Percentiles rank a stretch among this genome's conserved stretches.
Evolutionary conservation across 2,113 vertebrate species (phyloP).

Genomic region (Silurus asotus): DNA sequence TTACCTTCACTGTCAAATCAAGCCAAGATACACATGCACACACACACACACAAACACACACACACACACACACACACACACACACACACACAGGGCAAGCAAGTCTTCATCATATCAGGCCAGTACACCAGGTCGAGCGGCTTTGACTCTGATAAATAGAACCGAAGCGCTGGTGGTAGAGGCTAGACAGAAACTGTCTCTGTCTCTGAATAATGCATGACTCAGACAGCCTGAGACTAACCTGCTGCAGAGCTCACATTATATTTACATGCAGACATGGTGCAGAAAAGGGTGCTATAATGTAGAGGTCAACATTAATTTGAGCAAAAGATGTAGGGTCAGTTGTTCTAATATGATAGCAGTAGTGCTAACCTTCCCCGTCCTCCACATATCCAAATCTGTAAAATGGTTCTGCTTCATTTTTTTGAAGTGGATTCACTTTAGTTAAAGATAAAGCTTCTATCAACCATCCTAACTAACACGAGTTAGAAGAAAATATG

Average conservation of each 20-base stretch:
- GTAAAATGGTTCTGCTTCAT: background rate
- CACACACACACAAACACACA: constrained; percentile 11
- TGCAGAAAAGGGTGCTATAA: constrained; percentile 24
- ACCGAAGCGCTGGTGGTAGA: background rate
- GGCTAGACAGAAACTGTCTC: background rate
- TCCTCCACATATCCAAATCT: background rate
- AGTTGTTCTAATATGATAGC: background rate
- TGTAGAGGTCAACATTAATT: constrained; percentile 32
- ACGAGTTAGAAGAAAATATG: no score
- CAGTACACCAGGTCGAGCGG: constrained; percentile 10
- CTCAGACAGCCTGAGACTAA: constrained; percentile 10
- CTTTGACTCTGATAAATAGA: constrained; percentile 43
- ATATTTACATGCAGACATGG: background rate
- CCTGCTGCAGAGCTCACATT: constrained; percentile 17
- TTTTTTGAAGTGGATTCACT: background rate
- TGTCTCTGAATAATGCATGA: constrained; percentile 51
- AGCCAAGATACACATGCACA: background rate
- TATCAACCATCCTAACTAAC: background rate
- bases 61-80: constrained; percentile 14
- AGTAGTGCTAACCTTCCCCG: background rate
- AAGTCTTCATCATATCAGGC: constrained; percentile 40
- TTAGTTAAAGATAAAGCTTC: background rate
- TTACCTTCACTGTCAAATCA: constrained; percentile 37
- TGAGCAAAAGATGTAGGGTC: constrained; percentile 27
- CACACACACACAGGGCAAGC: background rate